Base-by-base conservation (phyloP, 2,888 invertebrate genomes). In the Andrena chrysosceles region DNA sequence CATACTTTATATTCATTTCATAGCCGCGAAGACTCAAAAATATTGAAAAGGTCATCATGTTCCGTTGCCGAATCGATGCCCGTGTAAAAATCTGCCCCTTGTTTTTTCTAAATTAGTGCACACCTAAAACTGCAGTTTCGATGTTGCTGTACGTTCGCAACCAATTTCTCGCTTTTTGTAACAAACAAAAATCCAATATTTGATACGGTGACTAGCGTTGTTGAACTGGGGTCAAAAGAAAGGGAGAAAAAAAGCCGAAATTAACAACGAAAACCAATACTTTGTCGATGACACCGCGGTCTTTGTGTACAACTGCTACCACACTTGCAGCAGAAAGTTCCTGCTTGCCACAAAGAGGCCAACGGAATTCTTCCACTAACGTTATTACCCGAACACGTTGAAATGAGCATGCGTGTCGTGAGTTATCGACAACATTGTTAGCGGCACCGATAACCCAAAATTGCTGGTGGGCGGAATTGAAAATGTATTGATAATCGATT, bases 401-500 rank as follows among this genome's bases (percentile, higher is more conserved):
- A 78, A 78, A 74, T 52, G 62, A 74, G 66, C 42, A 54, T 74
- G 52, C 67, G 77, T 76, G 31, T 20, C n/a, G 31, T 10, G 63
- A 70, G 63, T 35, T 70, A 63, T 63, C 42, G 54, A 42, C 76
- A 70, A 74, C 42, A 62, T 67, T 77, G 60, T 74, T 74, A 74
- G 13, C 42, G 10, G 35, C 16, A 78, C 48, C 23, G 29, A 54
- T 62, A 67, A 48, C 67, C 31, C 26, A 16, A 78, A 78, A 54
- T 67, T 78, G 31, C 16, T 42, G 20, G 73, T 16, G 35, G 62
- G 20, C 3, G 52, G 52, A 67, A 67, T 67, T 74, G 60, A 71
- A 71, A 71, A 64, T 69, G 23, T 59, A 74, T 49, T 33, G 35
- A 56, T 70, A 33, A 71, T 71, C 42, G 13, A 71, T 42, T 29